A percentile compares a stretch with the other conserved stretches of the same genome.
Conservation (phyloP, 2,113 vertebrate species). For the Xenus cinereus region DNA sequence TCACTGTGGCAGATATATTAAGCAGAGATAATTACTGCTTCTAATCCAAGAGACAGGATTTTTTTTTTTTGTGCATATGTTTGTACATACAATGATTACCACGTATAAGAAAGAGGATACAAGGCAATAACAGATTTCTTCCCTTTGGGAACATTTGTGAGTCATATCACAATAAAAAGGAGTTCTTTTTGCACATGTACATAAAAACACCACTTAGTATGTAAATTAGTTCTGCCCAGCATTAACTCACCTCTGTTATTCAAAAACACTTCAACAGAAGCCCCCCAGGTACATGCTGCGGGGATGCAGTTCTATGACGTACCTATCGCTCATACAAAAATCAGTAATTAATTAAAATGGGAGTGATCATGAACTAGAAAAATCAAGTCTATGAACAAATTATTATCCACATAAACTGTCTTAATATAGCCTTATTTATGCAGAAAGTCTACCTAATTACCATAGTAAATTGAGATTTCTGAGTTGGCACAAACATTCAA, state of each 20-base stretch:
- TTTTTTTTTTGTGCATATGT: neutral
- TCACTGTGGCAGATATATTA: neutral
- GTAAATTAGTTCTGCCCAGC: neutral
- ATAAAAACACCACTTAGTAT: conserved; percentile 9
- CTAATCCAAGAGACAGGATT: neutral
- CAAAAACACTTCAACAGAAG: neutral
- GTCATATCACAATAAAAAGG: conserved; percentile 5
- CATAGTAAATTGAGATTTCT: conserved; percentile 22
- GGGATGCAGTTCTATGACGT: neutral
- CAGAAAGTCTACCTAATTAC: neutral
- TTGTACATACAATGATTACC: neutral
- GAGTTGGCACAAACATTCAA: neutral
- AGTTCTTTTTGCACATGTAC: neutral
- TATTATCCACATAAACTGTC: neutral
- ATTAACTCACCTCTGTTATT: neutral
- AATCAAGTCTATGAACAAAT: conserved; percentile 9
- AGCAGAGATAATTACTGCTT: neutral
- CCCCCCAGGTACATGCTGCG: neutral
- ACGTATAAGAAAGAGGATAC: neutral
- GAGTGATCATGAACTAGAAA: neutral
- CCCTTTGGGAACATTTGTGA: neutral
- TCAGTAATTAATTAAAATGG: conserved; percentile 22
- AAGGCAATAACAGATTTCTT: neutral
- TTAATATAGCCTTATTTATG: conserved; percentile 23
- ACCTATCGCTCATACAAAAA: neutral